These are phyloP conservation scores for Onychomys leucogaster DNA, from an alignment of 2,797 vertebrate species.

Conservation along the genomic window DNA sequence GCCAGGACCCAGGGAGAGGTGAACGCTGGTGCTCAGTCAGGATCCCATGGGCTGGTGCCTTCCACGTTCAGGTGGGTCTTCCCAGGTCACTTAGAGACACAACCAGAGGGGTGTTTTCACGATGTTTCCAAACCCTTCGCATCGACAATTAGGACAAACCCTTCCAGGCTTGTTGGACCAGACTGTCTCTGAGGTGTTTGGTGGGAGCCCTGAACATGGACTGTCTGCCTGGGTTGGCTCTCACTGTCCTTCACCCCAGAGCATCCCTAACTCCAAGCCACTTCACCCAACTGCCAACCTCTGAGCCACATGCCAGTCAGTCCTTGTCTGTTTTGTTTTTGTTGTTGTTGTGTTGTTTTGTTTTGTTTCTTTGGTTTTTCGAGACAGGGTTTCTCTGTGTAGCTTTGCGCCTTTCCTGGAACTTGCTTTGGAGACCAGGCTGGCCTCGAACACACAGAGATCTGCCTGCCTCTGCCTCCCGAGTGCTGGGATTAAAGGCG, in stretches of 20 bases:
- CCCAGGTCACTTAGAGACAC: no score
- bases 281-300: no score
- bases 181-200: neutral
- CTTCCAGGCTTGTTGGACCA: neutral
- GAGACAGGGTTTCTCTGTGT: no score
- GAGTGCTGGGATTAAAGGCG: no score
- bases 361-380: no score
- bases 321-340: accelerated
- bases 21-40: neutral
- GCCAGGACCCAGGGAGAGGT: neutral
- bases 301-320: accelerated
- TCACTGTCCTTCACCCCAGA: accelerated
- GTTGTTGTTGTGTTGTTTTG: no score
- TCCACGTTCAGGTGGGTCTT: no score
- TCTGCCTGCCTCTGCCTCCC: no score
- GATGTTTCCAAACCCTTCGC: neutral
- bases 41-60: neutral
- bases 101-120: neutral
- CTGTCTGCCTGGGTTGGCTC: neutral
- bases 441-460: no score
- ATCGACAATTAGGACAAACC: neutral
- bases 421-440: no score
- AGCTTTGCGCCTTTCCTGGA: no score
- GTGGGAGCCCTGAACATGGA: neutral
- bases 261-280: accelerated